Base-by-base conservation (phyloP, 2,113 vertebrate genomes). In the Colaptes auratus region DNA sequence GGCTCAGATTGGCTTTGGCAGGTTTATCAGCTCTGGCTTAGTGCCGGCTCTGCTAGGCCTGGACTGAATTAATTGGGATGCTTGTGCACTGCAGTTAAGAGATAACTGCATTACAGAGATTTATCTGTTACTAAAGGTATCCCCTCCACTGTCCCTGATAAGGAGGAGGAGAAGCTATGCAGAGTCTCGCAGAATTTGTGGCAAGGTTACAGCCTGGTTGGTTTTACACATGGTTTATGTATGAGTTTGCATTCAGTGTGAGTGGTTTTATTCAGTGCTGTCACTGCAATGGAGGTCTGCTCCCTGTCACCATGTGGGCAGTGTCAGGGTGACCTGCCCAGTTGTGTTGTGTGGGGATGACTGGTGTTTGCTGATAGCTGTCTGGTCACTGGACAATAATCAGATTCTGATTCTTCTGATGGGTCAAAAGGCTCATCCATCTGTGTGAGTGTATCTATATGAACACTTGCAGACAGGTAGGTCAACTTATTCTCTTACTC, bases 81-180 rank as follows among this genome's bases (percentile, higher is more conserved):
- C 88, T 83, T 90, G 96, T 90, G 92, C 88, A 78, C 95, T 96
- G 96, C 92, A 90, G 73, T 86, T 94, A 93, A 88, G 95, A 96
- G 96, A 96, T 95, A 96, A 96, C 93, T 95, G 95, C 90, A 93
- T 96, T 96, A 96, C 86, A 94, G 93, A 96, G 95, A 96, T 94
- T 96, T 96, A 96, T 96, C 95, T 96, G 56, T 78, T 90, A 86
- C 92, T 92, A 86, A 88, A 96, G 95, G 95, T 94, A 94, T 94
- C 90, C 90, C 93, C 79, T 96, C 88, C 83, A 67, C 90, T 52
- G 66, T 94, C 80, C 86, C 88, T 14, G 80, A 94, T 95, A 96
- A 93, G 86, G 65, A 83, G 28, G 36, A 92, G 20, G 61, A 91
- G 93, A 86, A 90, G 88, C 88, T 95, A 75, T 67, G 83, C 82